Evolutionary conservation across 2,797 vertebrate genomes (phyloP).

Genomic region (Acipenser oxyrinchus): DNA sequence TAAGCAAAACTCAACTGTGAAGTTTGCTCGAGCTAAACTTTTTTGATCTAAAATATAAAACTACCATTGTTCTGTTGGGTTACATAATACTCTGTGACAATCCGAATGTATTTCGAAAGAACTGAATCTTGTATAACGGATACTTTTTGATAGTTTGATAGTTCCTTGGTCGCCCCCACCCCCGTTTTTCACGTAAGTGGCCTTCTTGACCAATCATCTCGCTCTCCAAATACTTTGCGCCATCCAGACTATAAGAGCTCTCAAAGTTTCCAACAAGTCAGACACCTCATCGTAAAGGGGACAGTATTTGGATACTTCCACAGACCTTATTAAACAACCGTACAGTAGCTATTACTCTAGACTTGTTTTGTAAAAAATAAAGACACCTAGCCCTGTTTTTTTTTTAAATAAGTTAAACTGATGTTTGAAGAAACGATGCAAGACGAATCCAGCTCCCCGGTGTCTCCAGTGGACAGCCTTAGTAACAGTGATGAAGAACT

Average conservation of each 20-base stretch:
- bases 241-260: conserved; percentile 87
- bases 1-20: no score
- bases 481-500: conserved; percentile 91
- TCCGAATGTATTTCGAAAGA: conserved; percentile 11
- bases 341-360: conserved; percentile 32
- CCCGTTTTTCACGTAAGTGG: conserved; percentile 44
- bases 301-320: conserved; percentile 48
- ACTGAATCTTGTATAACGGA: conserved; percentile 29
- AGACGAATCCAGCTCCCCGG: conserved; percentile 84
- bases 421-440: conserved; percentile 79
- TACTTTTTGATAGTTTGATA: conserved; percentile 30
- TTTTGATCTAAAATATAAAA: no score
- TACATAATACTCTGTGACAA: no score
- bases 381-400: conserved; percentile 19
- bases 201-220: conserved; percentile 69
- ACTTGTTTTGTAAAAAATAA: conserved; percentile 30
- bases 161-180: conserved; percentile 38
- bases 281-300: conserved; percentile 53
- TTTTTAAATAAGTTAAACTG: conserved; percentile 38
- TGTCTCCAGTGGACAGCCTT: conserved; percentile 87
- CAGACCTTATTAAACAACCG: conserved; percentile 20
- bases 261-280: conserved; percentile 68
- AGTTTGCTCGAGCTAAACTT: no score
- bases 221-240: conserved; percentile 75
- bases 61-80: no score